Conservation (phyloP, 2,797 vertebrate species). For the Agapornis canus region DNA sequence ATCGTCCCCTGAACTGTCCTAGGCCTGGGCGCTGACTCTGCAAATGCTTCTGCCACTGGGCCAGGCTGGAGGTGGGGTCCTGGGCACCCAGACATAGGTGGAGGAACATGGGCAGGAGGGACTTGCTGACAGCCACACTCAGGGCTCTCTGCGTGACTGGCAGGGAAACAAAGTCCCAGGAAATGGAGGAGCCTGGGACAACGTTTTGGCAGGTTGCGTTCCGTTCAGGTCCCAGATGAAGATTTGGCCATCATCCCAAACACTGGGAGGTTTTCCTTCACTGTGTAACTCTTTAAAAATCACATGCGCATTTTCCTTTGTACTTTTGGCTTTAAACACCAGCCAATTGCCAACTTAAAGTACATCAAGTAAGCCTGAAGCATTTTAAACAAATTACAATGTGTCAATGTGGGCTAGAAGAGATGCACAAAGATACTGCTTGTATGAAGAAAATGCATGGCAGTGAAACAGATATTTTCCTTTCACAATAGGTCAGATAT, state of each 20-base stretch:
- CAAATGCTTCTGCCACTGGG: neutral
- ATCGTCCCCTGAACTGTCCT: rapidly evolving
- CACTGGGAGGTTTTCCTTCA: neutral
- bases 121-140: rapidly evolving
- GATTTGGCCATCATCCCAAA: neutral
- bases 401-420: neutral
- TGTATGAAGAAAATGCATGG: neutral
- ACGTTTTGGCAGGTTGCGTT: neutral
- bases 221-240: neutral
- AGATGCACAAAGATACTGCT: neutral
- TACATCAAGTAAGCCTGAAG: neutral
- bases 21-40: rapidly evolving
- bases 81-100: neutral
- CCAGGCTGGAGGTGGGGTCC: neutral
- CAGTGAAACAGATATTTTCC: neutral
- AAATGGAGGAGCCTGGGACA: neutral
- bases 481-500: neutral
- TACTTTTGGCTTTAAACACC: neutral
- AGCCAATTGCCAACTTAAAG: neutral
- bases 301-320: rapidly evolving
- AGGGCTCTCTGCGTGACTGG: neutral
- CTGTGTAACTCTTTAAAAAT: neutral
- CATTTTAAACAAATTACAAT: neutral
- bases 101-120: neutral
- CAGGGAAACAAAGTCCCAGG: neutral